phyloP scores from a whole-genome alignment of 23 tunicate species.

The Halocynthia roretzi region DNA sequence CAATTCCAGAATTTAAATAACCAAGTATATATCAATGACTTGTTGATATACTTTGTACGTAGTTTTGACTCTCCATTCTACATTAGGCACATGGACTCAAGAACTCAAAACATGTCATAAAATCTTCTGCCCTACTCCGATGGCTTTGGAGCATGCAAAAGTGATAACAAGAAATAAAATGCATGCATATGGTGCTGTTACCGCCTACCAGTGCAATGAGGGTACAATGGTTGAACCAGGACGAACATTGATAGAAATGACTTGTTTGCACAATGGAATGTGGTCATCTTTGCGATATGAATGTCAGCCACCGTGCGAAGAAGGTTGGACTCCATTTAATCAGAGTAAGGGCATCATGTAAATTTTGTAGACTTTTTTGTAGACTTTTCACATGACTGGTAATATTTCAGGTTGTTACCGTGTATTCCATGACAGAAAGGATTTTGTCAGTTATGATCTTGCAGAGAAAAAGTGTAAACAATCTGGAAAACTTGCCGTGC shows the following conservation, averaged over 20 bases:
- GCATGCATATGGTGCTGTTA: slow-evolving; percentile 31
- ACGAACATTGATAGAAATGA: slow-evolving; percentile 22
- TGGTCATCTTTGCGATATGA: slow-evolving; percentile 47
- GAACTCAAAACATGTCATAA: slow-evolving; percentile 35
- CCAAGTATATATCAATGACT: background rate
- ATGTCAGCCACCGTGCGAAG: slow-evolving; percentile 59
- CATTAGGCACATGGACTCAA: slow-evolving; percentile 55
- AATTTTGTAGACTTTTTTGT: background rate
- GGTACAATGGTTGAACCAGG: slow-evolving; percentile 51
- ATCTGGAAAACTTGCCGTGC: slow-evolving; percentile 38
- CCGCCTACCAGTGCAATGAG: slow-evolving; percentile 47
- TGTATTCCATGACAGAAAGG: background rate
- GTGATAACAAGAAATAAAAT: slow-evolving; percentile 26
- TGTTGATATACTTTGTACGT: background rate
- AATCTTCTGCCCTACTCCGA: slow-evolving; percentile 50
- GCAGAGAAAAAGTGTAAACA: slow-evolving; percentile 23
- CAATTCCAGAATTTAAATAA: background rate
- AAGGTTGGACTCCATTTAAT: slow-evolving; percentile 48
- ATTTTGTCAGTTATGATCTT: slow-evolving; percentile 18
- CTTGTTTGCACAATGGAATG: slow-evolving; percentile 38
- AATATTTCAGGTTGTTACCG: slow-evolving; percentile 43
- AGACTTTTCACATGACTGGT: background rate
- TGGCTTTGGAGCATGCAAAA: slow-evolving; percentile 17
- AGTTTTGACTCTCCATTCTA: too few species aligned
- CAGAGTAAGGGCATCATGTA: background rate